A percentile compares a stretch with the other conserved stretches of the same genome.
phyloP scores from a whole-genome alignment of 2,888 invertebrate genomes.

The Fragum sueziense region DNA sequence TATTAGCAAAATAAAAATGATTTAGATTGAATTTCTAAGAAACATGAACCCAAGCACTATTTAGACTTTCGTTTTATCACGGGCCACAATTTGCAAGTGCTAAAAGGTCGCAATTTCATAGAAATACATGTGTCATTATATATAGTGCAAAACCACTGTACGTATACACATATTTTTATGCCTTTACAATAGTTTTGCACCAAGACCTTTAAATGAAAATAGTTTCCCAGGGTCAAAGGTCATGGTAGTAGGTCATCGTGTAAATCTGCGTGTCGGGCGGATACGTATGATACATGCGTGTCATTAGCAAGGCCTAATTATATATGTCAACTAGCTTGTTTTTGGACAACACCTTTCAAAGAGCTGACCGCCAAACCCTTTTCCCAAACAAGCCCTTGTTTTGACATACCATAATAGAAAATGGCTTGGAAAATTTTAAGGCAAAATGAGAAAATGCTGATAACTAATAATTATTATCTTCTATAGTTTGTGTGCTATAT shows the following conservation, averaged over 20 bases:
- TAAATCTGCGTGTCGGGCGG: neutral
- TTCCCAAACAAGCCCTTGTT: no score
- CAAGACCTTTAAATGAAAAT: no score
- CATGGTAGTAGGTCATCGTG: neutral
- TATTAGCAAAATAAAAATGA: no score
- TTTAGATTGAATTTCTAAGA: no score
- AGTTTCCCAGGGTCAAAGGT: neutral
- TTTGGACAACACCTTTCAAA: slow-evolving; percentile 8
- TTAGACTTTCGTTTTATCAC: no score
- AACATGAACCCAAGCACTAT: no score
- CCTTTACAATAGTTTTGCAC: no score
- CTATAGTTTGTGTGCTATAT: neutral
- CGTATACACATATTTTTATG: no score
- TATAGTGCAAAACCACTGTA: no score
- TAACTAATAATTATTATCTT: neutral
- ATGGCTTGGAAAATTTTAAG: neutral
- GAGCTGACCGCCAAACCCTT: neutral
- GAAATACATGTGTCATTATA: no score
- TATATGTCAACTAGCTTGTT: slow-evolving; percentile 1
- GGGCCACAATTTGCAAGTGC: no score
- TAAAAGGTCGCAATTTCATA: no score
- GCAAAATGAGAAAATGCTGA: neutral
- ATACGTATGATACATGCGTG: neutral
- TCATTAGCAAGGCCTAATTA: slow-evolving; percentile 1
- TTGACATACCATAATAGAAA: neutral